Conservation (phyloP, 2,797 vertebrate genomes). For the Spea hammondii region DNA sequence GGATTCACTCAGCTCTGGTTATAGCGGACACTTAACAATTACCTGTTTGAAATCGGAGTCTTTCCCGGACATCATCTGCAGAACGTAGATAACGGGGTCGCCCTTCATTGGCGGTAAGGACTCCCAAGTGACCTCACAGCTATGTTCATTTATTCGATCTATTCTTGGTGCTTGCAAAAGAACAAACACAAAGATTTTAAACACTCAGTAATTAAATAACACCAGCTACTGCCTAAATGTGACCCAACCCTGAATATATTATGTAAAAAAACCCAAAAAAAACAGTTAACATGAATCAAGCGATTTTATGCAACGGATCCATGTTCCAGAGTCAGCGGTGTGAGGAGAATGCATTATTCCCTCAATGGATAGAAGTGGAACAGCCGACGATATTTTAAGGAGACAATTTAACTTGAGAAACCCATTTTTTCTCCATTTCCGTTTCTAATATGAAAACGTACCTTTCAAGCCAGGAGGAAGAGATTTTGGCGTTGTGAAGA, state of each 20-base stretch:
- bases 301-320: too few species aligned
- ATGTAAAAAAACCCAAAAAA: too few species aligned
- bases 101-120: slow-evolving; percentile 87
- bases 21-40: slow-evolving; percentile 41
- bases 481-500: slow-evolving; percentile 92
- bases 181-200: slow-evolving; percentile 2
- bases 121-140: slow-evolving; percentile 92
- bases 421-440: not conserved
- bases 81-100: slow-evolving; percentile 87
- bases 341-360: too few species aligned
- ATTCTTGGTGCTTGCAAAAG: slow-evolving; percentile 78
- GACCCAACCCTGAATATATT: too few species aligned
- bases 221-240: too few species aligned
- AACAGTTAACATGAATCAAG: too few species aligned
- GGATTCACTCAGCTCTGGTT: too few species aligned
- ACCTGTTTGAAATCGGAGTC: slow-evolving; percentile 98
- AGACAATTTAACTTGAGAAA: not conserved
- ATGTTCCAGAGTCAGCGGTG: too few species aligned
- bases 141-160: slow-evolving; percentile 86
- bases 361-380: not conserved
- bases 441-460: slow-evolving; percentile 57
- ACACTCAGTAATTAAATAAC: not conserved
- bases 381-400: not conserved
- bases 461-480: slow-evolving; percentile 91
- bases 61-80: slow-evolving; percentile 90